A percentile compares a stretch with the other conserved stretches of the same genome.
These are phyloP conservation scores for Carcina quercana DNA, from an alignment of 2,888 invertebrate species.

Conservation along the genomic window DNA sequence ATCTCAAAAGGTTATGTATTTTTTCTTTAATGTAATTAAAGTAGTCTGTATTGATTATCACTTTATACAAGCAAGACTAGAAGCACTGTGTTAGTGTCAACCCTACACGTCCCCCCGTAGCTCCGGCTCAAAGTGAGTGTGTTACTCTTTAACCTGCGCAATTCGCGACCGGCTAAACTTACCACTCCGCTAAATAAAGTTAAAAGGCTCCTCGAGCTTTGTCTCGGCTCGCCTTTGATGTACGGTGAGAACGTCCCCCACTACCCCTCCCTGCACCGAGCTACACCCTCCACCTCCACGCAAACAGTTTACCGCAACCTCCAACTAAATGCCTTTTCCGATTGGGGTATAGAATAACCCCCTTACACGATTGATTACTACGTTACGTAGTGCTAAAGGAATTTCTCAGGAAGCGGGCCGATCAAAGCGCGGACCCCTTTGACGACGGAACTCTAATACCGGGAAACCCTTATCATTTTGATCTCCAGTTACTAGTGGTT, in stretches of 20 bases:
- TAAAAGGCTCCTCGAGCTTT: slow-evolving; percentile 73
- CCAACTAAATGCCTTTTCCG: slow-evolving; percentile 69
- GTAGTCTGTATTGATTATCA: too few relatives aligned
- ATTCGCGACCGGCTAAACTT: slow-evolving; percentile 74
- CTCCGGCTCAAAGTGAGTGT: slow-evolving; percentile 67
- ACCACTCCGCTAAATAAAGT: slow-evolving; percentile 75
- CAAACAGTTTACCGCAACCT: slow-evolving; percentile 70
- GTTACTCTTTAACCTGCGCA: slow-evolving; percentile 75
- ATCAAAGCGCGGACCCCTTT: slow-evolving; percentile 51
- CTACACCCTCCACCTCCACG: slow-evolving; percentile 24
- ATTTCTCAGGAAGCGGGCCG: slow-evolving; percentile 55
- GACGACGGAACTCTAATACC: slow-evolving; percentile 33
- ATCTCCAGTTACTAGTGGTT: slow-evolving; percentile 32
- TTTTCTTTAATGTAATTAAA: too few relatives aligned
- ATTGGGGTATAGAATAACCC: slow-evolving; percentile 38
- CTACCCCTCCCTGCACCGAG: slow-evolving; percentile 20
- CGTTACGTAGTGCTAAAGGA: slow-evolving; percentile 48
- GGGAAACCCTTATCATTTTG: slow-evolving; percentile 49
- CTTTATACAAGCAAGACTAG: too few relatives aligned
- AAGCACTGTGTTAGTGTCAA: too few relatives aligned
- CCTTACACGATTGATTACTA: slow-evolving; percentile 59
- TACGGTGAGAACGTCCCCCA: slow-evolving; percentile 33
- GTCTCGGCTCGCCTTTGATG: slow-evolving; percentile 72
- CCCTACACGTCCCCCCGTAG: slow-evolving; percentile 38
- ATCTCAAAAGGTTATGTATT: too few relatives aligned